Evolutionary conservation across 2,797 vertebrate genomes (phyloP).

Genomic region (Borostomias antarcticus): DNA sequence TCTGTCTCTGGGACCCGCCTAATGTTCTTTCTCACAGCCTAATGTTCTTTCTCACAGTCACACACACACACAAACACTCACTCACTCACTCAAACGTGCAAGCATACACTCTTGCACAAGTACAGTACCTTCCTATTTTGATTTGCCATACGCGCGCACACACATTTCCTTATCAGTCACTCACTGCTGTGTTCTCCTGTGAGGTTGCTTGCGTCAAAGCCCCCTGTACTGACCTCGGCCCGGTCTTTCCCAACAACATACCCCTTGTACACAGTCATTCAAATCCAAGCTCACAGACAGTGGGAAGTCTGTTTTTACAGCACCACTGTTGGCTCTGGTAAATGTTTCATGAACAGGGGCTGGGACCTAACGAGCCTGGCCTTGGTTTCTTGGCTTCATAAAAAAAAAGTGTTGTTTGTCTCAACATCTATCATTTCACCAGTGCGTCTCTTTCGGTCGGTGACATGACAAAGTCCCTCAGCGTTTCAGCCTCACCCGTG

Average conservation of each 20-base stretch:
- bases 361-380: conserved; percentile 50
- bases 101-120: conserved; percentile 10
- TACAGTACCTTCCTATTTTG: conserved; percentile 29
- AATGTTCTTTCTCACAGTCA: neutral
- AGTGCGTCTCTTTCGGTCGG: neutral
- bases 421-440: neutral
- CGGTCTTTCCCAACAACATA: conserved; percentile 58
- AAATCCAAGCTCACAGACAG: conserved; percentile 4
- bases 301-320: conserved; percentile 53
- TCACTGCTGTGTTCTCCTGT: conserved; percentile 34
- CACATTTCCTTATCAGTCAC: neutral
- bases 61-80: neutral
- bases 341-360: conserved; percentile 75
- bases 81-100: neutral
- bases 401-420: neutral
- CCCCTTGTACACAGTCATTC: neutral
- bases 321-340: conserved; percentile 54
- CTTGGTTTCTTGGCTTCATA: conserved; percentile 54
- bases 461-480: too few relatives aligned
- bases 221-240: conserved; percentile 60
- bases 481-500: too few relatives aligned
- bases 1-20: neutral
- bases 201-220: conserved; percentile 60
- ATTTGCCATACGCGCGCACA: conserved; percentile 29
- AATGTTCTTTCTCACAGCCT: neutral